These are phyloP conservation scores for Drosophila hydei DNA, from an alignment of 1,140 invertebrate genomes.

Conservation along the genomic window DNA sequence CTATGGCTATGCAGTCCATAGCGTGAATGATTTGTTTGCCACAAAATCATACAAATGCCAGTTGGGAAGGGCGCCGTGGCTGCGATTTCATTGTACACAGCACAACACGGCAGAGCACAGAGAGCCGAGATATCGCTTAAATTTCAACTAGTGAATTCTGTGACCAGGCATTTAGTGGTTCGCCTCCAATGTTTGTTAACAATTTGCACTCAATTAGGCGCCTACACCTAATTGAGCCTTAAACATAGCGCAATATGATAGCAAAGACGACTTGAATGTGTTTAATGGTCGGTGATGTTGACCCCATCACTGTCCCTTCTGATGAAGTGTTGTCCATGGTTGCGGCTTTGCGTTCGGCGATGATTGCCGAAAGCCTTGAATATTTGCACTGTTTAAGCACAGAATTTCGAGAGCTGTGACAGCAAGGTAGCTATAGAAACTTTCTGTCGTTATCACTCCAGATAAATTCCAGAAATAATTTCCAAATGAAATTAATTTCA, in stretches of 20 bases:
- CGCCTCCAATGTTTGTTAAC: constrained; percentile 4
- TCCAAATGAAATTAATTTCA: too few relatives aligned
- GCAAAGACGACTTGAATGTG: background rate
- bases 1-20: background rate
- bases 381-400: constrained; percentile 22
- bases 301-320: background rate
- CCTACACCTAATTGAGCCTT: constrained; percentile 20
- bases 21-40: background rate
- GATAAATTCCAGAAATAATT: too few relatives aligned
- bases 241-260: constrained; percentile 10
- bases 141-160: constrained; percentile 14
- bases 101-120: too few relatives aligned
- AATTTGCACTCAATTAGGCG: constrained; percentile 9
- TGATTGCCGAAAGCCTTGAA: constrained; percentile 11
- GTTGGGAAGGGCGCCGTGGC: background rate
- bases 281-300: background rate
- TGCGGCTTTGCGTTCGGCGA: background rate
- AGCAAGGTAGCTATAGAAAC: background rate
- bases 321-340: background rate
- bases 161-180: background rate
- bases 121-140: background rate
- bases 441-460: background rate
- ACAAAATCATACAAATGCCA: background rate
- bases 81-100: constrained; percentile 3
- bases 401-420: constrained; percentile 2